These are phyloP conservation scores for Aythya baeri DNA, from an alignment of 2,113 vertebrate species.

Conservation along the genomic window DNA sequence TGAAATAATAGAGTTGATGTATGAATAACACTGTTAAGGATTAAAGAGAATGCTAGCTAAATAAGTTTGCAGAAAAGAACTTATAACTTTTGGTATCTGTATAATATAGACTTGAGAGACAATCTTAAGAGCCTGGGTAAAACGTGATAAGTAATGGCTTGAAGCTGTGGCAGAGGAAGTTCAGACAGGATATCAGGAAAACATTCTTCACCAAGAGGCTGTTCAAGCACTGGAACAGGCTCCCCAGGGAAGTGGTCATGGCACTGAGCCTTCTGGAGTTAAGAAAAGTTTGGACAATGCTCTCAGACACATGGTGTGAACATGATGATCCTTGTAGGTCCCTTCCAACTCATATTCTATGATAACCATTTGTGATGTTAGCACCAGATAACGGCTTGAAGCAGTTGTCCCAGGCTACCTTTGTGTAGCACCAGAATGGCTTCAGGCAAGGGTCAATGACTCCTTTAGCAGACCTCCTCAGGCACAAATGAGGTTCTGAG, in stretches of 20 bases:
- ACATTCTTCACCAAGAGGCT: too few relatives aligned
- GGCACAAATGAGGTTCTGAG: background rate
- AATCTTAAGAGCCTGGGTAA: background rate
- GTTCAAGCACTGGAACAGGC: too few relatives aligned
- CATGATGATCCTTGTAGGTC: too few relatives aligned
- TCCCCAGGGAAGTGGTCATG: too few relatives aligned
- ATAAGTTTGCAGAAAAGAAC: background rate
- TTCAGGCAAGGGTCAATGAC: background rate
- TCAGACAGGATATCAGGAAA: too few relatives aligned
- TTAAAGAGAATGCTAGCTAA: background rate
- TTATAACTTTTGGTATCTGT: background rate
- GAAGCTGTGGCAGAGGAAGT: too few relatives aligned
- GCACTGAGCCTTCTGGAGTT: too few relatives aligned
- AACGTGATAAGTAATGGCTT: background rate
- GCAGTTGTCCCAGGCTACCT: background rate
- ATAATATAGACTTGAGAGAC: background rate
- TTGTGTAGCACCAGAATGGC: background rate
- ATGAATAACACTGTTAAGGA: background rate
- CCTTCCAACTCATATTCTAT: too few relatives aligned
- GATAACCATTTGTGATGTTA: background rate
- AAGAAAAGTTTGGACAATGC: too few relatives aligned
- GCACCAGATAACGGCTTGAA: background rate
- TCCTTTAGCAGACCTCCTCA: background rate
- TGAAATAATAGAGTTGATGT: background rate
- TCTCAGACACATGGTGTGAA: too few relatives aligned